Conservation (phyloP, 2,888 invertebrate species). For the Monochamus alternatus region DNA sequence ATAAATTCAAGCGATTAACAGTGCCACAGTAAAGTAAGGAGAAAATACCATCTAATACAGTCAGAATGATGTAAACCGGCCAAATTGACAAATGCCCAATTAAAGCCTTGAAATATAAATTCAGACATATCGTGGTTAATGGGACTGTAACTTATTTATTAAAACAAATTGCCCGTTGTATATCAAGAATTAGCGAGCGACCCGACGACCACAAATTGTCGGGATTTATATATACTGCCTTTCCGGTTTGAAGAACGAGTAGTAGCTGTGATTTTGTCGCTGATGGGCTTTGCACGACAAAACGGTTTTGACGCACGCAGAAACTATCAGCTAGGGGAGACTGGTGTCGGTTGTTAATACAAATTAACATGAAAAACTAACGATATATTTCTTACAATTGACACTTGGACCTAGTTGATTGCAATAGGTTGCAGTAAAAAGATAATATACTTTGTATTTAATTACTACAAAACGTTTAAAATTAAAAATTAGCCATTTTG, state of each 20-base stretch:
- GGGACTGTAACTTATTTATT: conserved; percentile 20
- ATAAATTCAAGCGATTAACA: too few species aligned
- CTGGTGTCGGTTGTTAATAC: too few species aligned
- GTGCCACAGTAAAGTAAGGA: too few species aligned
- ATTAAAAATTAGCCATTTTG: too few species aligned
- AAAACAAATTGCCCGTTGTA: conserved; percentile 20
- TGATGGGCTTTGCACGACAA: conserved; percentile 17
- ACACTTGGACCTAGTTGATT: too few species aligned
- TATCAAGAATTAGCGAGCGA: conserved; percentile 17
- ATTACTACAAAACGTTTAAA: too few species aligned
- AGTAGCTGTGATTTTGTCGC: conserved; percentile 10
- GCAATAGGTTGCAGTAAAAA: too few species aligned
- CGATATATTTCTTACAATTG: too few species aligned
- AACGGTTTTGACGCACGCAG: background rate
- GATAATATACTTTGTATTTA: too few species aligned
- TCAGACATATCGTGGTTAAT: background rate
- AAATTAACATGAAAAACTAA: too few species aligned
- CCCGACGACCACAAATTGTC: conserved; percentile 15
- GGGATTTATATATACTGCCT: conserved; percentile 24
- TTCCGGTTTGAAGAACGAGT: conserved; percentile 17
- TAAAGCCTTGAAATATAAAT: background rate
- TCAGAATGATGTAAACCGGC: background rate
- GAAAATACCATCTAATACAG: too few species aligned
- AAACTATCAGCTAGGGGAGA: too few species aligned
- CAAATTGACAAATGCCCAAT: background rate